These are phyloP conservation scores for Telmatochromis sp. DNA, from an alignment of 2,113 vertebrate genomes.

Conservation along the genomic window DNA sequence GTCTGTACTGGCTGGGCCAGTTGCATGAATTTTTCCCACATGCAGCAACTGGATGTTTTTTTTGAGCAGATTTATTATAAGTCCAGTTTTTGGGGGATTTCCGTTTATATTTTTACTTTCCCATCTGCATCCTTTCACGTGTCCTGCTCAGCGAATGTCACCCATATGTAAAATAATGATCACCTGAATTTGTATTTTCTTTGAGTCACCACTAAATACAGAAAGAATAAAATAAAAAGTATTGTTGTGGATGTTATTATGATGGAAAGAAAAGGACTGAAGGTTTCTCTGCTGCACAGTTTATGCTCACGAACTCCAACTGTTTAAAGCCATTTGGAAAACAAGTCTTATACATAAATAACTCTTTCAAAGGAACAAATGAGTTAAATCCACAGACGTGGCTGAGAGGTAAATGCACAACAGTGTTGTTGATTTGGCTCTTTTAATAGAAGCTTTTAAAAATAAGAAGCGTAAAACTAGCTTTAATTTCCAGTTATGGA, in stretches of 20 bases:
- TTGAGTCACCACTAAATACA: fast-evolving
- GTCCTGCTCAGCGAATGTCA: neutral
- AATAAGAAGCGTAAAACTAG: neutral
- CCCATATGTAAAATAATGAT: neutral
- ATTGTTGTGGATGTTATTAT: neutral
- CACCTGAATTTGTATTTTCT: neutral
- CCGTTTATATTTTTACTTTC: neutral
- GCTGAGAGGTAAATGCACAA: neutral
- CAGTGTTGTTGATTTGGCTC: neutral
- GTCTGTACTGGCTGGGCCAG: fast-evolving
- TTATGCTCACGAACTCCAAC: neutral
- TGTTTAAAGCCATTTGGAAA: neutral
- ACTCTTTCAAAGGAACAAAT: neutral
- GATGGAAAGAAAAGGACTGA: neutral
- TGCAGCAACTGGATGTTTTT: neutral
- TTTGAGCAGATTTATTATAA: neutral
- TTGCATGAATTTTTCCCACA: neutral
- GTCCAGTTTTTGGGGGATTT: neutral
- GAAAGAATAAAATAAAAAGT: neutral
- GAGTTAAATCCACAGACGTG: neutral
- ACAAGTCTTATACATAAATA: neutral
- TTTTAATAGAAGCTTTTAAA: neutral
- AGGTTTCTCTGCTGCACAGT: neutral
- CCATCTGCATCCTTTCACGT: neutral
- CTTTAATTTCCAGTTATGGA: neutral